A percentile compares a stretch with the other conserved stretches of the same genome.
These are phyloP conservation scores for Procavia capensis DNA, from an alignment of 2,113 vertebrate species.

Conservation along the genomic window DNA sequence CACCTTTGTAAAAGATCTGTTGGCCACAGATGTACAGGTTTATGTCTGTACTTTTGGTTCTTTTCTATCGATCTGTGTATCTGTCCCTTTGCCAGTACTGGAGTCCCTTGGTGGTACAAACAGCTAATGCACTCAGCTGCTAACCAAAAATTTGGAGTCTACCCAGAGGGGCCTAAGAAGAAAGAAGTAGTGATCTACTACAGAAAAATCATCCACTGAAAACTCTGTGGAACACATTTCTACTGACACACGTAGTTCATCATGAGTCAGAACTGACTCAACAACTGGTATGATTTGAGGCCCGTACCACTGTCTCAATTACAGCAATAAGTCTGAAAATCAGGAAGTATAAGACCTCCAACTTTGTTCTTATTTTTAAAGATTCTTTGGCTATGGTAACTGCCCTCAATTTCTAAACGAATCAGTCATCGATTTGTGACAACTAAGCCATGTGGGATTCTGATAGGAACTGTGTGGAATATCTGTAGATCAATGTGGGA, in stretches of 20 bases:
- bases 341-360: background rate
- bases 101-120: background rate
- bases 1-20: background rate
- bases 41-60: background rate
- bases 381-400: background rate
- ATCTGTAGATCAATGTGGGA: background rate
- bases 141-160: background rate
- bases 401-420: background rate
- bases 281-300: background rate
- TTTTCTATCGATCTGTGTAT: background rate
- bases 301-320: background rate
- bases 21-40: background rate
- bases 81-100: background rate
- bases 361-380: background rate
- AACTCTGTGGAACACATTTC: background rate
- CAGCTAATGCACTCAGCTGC: background rate
- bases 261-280: background rate
- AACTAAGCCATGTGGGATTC: background rate
- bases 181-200: background rate
- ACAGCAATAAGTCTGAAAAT: background rate
- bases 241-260: background rate
- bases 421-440: background rate
- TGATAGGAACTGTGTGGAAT: background rate
- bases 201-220: background rate
- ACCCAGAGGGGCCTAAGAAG: background rate